Conservation (phyloP, 1,140 invertebrate genomes). For the Cyphomyrmex costatus region DNA sequence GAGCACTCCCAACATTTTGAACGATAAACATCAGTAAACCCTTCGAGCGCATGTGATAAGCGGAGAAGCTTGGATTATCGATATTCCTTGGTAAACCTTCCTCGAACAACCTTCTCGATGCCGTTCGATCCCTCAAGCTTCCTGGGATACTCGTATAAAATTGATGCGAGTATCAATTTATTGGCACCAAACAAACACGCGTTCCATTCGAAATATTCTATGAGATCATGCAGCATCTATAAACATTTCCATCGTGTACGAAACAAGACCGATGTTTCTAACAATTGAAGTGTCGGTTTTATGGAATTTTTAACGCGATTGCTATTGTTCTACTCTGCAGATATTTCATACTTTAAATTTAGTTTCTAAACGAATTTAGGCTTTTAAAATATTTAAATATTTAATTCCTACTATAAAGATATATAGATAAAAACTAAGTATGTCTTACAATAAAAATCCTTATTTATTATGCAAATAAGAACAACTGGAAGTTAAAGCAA, state of each 20-base stretch:
- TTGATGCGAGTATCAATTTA: conserved; percentile 59
- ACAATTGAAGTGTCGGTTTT: neutral
- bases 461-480: neutral
- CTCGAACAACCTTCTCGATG: conserved; percentile 47
- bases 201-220: conserved; percentile 23
- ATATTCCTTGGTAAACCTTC: conserved; percentile 60
- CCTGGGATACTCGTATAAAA: conserved; percentile 27
- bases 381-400: neutral
- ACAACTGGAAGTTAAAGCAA: neutral
- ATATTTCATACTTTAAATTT: neutral
- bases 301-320: neutral
- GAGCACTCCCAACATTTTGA: conserved; percentile 41
- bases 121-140: conserved; percentile 49
- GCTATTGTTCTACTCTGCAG: neutral
- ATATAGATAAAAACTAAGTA: neutral
- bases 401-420: neutral
- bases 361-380: neutral
- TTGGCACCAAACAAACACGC: conserved; percentile 46
- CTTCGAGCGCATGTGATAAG: conserved; percentile 47
- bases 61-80: conserved; percentile 52
- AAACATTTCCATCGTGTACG: neutral
- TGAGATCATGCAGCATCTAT: neutral
- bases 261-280: neutral
- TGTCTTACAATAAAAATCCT: neutral
- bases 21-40: conserved; percentile 56